Evolutionary conservation across 2,113 vertebrate species (phyloP).

Genomic region (Felis chaus): DNA sequence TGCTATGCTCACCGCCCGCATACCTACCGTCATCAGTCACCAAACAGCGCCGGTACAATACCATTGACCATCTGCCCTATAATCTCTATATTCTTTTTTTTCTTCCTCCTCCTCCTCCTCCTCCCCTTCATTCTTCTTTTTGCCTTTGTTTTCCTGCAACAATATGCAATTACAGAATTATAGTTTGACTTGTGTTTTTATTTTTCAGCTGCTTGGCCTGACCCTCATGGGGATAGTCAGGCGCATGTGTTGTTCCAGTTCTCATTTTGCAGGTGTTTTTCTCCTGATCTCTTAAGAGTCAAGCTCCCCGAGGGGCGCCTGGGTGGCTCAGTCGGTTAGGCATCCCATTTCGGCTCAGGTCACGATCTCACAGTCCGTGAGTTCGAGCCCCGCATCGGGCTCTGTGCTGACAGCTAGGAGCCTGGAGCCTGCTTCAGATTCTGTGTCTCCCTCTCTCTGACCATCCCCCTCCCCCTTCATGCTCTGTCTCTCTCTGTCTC

Average conservation of each 20-base stretch:
- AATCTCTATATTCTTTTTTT: neutral
- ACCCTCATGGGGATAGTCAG: fast-evolving
- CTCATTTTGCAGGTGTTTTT: neutral
- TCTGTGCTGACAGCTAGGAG: too few species aligned
- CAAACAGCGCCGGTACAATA: fast-evolving
- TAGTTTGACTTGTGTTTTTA: neutral
- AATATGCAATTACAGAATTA: neutral
- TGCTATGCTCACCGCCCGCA: neutral
- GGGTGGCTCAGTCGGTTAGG: too few species aligned
- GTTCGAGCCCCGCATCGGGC: too few species aligned
- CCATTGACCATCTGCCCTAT: neutral
- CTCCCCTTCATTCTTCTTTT: neutral
- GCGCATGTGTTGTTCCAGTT: neutral
- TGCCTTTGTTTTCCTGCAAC: neutral
- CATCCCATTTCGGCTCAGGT: too few species aligned
- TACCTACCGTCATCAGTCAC: neutral
- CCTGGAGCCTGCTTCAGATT: too few species aligned
- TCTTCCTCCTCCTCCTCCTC: neutral
- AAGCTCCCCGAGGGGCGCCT: neutral
- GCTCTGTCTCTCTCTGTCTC: too few species aligned
- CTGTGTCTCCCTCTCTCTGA: too few species aligned
- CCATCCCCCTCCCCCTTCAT: too few species aligned
- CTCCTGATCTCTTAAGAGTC: neutral
- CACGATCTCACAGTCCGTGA: too few species aligned
- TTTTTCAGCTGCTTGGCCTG: neutral